phyloP scores from a whole-genome alignment of 2,888 invertebrate species.

The Mythimna lalbum region DNA sequence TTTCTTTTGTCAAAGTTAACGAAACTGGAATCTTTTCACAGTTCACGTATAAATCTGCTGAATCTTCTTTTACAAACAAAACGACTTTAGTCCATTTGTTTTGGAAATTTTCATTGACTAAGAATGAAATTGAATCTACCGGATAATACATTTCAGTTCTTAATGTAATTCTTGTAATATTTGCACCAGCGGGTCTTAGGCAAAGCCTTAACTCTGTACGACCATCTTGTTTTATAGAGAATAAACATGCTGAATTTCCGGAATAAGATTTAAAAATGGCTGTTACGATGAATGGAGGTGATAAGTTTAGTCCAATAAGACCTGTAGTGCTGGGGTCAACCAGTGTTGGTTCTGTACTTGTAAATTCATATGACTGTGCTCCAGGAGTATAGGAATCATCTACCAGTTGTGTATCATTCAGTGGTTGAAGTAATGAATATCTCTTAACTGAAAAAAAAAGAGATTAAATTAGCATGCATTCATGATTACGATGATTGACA shows the following conservation, averaged over 20 bases:
- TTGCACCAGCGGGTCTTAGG: background rate
- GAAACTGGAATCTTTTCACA: background rate
- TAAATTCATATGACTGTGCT: background rate
- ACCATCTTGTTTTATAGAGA: background rate
- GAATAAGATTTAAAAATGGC: conserved; percentile 11
- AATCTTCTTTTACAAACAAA: background rate
- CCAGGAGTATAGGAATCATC: conserved; percentile 7
- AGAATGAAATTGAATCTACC: background rate
- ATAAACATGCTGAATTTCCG: background rate
- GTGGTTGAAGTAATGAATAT: background rate
- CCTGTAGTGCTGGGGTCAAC: background rate
- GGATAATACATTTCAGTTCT: background rate
- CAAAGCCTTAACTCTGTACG: background rate
- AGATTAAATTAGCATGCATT: background rate
- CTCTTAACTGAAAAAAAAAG: conserved; percentile 7
- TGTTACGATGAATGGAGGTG: conserved; percentile 6
- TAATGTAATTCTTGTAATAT: background rate
- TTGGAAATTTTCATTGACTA: background rate
- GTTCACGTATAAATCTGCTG: conserved; percentile 5
- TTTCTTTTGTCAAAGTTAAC: background rate
- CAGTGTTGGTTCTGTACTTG: background rate
- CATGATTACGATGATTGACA: background rate
- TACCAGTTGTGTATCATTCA: background rate
- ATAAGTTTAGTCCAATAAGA: conserved; percentile 7
- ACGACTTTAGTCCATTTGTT: conserved; percentile 13